Conservation (phyloP, 2,888 invertebrate species). For the Biston betularia region DNA sequence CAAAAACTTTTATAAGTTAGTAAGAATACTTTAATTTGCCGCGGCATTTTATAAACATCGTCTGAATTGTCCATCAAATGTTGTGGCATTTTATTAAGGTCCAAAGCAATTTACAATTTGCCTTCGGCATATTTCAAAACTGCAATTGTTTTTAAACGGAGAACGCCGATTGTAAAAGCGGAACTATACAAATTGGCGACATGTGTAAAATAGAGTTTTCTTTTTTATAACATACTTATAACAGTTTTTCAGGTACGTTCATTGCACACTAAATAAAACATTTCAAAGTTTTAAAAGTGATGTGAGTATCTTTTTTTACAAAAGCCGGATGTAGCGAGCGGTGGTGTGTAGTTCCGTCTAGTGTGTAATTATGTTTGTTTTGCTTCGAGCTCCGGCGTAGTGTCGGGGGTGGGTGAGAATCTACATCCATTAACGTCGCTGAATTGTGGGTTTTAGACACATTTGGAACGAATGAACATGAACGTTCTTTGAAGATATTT, state of each 20-base stretch:
- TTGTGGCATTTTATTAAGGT: too few relatives aligned
- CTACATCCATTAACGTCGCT: constrained; percentile 38
- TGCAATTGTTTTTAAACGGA: too few relatives aligned
- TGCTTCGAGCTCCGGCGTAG: constrained; percentile 35
- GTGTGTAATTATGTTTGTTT: constrained; percentile 50
- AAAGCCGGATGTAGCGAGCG: constrained; percentile 12
- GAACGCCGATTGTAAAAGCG: too few relatives aligned
- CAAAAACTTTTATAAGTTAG: too few relatives aligned
- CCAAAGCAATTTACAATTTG: too few relatives aligned
- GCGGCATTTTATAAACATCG: too few relatives aligned
- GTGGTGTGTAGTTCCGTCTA: constrained; percentile 29
- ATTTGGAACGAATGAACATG: constrained; percentile 40
- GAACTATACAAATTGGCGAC: too few relatives aligned
- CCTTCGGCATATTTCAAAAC: too few relatives aligned
- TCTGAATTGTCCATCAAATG: too few relatives aligned
- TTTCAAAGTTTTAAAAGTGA: constrained; percentile 3
- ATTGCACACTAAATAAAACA: constrained; percentile 2
- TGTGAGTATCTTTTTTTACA: constrained; percentile 17
- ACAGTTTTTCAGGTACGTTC: not conserved
- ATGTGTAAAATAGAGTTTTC: too few relatives aligned
- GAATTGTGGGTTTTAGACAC: constrained; percentile 35
- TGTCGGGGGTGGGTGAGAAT: constrained; percentile 18
- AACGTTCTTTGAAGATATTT: constrained; percentile 10
- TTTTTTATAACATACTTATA: not conserved
- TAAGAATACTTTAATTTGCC: too few relatives aligned